Evolutionary conservation across 2,113 vertebrate species (phyloP).

Genomic region (Pelodiscus sinensis): DNA sequence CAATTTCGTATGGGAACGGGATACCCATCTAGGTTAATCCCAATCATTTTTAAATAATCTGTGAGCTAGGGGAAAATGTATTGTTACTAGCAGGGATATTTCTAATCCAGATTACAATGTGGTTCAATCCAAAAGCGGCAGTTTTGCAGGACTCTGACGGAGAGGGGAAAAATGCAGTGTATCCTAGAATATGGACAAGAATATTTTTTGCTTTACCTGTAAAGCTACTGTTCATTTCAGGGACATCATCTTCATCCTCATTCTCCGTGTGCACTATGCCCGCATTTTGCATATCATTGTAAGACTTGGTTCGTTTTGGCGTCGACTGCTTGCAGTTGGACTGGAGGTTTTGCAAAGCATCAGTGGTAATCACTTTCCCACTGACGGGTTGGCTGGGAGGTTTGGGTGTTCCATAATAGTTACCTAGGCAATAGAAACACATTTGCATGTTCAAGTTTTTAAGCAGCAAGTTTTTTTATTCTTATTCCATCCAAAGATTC

Average conservation of each 20-base stretch:
- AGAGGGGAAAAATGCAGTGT: fast-evolving
- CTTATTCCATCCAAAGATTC: background rate
- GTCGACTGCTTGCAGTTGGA: conserved; percentile 92
- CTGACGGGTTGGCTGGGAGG: conserved; percentile 95
- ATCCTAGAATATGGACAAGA: fast-evolving
- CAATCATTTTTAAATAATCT: background rate
- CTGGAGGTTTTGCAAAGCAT: conserved; percentile 93
- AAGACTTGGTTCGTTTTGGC: conserved; percentile 94
- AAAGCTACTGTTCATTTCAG: conserved; percentile 99
- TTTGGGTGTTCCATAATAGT: conserved; percentile 99
- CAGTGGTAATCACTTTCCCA: conserved; percentile 95
- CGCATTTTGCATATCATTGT: conserved; percentile 99
- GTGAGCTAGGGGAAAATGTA: background rate
- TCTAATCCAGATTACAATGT: background rate
- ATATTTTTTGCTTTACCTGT: conserved; percentile 86
- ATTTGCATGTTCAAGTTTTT: conserved; percentile 84
- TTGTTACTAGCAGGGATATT: background rate
- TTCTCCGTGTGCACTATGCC: conserved; percentile 94
- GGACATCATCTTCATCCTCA: conserved; percentile 94
- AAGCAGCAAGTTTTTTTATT: conserved; percentile 40
- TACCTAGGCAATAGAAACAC: conserved; percentile 93
- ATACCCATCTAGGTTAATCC: background rate
- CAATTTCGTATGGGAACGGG: background rate
- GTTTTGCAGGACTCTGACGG: background rate
- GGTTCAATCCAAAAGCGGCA: background rate